Percentiles rank a stretch among this genome's conserved stretches.
phyloP scores from a whole-genome alignment of 2,113 vertebrate species.

The Tamias sibiricus region DNA sequence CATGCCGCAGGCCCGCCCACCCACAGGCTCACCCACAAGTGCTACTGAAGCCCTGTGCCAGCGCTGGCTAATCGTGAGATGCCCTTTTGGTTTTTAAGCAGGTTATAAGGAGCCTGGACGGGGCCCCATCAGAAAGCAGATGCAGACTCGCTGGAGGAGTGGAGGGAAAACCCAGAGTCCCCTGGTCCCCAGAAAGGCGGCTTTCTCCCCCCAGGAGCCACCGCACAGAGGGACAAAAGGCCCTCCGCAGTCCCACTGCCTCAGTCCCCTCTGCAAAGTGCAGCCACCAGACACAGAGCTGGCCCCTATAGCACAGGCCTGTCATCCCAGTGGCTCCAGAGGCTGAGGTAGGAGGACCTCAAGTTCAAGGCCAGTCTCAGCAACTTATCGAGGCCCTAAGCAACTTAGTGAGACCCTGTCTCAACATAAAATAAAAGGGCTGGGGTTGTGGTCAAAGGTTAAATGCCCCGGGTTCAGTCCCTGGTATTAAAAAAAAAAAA shows the following conservation, averaged over 20 bases:
- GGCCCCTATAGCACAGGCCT: neutral
- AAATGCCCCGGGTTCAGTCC: no score
- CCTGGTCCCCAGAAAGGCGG: neutral
- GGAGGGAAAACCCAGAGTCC: fast-evolving
- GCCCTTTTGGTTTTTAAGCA: fast-evolving
- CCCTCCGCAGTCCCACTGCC: neutral
- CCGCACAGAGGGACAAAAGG: neutral
- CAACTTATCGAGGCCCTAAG: no score
- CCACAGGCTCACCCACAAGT: no score
- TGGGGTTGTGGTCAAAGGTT: no score
- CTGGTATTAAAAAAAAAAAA: no score
- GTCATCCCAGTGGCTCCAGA: no score
- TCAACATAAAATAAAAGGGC: no score
- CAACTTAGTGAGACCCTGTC: no score
- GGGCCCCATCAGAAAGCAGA: fast-evolving
- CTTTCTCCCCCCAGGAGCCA: fast-evolving
- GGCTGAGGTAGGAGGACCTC: no score
- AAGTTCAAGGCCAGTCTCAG: no score
- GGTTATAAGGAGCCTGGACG: fast-evolving
- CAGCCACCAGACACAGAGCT: fast-evolving
- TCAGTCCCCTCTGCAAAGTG: neutral
- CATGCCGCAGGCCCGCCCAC: neutral
- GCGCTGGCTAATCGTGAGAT: fast-evolving
- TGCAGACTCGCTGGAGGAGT: fast-evolving
- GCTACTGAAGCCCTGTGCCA: fast-evolving